Evolutionary conservation across 2,113 vertebrate species (phyloP).

Genomic region (Ailuropoda melanoleuca): DNA sequence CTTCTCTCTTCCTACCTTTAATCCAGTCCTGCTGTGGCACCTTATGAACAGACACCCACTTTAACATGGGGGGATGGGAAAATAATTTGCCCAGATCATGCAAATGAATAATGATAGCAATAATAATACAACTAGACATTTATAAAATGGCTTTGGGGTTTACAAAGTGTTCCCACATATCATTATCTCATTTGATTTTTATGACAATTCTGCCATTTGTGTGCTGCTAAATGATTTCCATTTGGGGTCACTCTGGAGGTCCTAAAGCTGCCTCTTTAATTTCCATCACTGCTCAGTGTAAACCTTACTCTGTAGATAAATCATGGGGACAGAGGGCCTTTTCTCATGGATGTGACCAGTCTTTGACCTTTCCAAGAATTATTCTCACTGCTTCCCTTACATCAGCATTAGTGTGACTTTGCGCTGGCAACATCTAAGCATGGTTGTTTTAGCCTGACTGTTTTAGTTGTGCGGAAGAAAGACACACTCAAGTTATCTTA

Average conservation of each 20-base stretch:
- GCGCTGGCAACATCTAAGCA: background rate
- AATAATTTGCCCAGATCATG: background rate
- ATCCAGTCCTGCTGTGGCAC: background rate
- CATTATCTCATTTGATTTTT: conserved; percentile 64
- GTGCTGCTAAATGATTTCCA: conserved; percentile 56
- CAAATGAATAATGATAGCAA: background rate
- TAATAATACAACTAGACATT: background rate
- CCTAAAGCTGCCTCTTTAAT: conserved; percentile 57
- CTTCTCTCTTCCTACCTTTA: background rate
- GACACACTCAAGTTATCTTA: background rate
- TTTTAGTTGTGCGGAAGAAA: background rate
- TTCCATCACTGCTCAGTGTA: conserved; percentile 35
- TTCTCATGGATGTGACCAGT: conserved; percentile 26
- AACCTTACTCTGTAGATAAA: conserved; percentile 52
- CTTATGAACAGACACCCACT: background rate
- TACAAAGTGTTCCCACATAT: conserved; percentile 7
- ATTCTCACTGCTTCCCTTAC: conserved; percentile 56
- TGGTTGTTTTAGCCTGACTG: background rate
- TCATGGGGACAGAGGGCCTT: background rate
- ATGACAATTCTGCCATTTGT: conserved; percentile 9
- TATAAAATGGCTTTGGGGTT: background rate
- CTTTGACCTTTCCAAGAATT: conserved; percentile 38
- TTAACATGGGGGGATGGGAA: background rate
- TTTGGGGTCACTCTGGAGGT: conserved; percentile 11
- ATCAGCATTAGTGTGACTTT: conserved; percentile 20